Evolutionary conservation across 2,113 vertebrate genomes (phyloP), one percentile per base, ranked within the genome.

Genomic region (Gopherus evgoodei): DNA sequence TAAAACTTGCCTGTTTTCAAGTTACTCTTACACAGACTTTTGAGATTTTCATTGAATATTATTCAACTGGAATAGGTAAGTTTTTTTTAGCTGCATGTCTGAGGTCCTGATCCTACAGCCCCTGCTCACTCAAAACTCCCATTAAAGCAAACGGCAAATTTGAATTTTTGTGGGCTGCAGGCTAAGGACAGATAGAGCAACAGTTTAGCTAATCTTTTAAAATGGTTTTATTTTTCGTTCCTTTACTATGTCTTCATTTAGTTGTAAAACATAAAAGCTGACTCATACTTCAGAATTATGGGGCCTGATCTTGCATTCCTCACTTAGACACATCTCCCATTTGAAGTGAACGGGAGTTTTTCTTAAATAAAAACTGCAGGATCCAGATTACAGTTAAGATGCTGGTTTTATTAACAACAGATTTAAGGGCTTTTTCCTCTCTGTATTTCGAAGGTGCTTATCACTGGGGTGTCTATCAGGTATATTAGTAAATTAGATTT

Each of bases 231-330:
- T 91, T 94, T 78, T 97, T 87, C n/a, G 19, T 91, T 92, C 57
- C 83, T 92, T 85, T 91, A 42, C 81, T 76, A 52, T 42, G 85
- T 83, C 79, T 89, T 91, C n/a, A 8, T 89, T 93, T 95, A 87
- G 82, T 91, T 84, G 47, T 29, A 76, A 87, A 94, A 87, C 57
- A 31, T 65, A 96, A 96, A 95, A 95, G 96, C 96, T 97, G 97
- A 97, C 96, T 97, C 96, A 97, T 95, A 94, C 50, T 90, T 96
- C 90, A 92, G 81, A 92, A 91, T 90, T 88, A 81, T 94, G 92
- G 79, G 69, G 65, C 95, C 92, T 93, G 91, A 44, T 31, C 31
- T 31, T 89, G 83, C 81, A 59, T 56, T 83, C 93, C 88, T 95
- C 65, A 56, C 72, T 87, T 83, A 59, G 93, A 93, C 79, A 85